Evolutionary conservation across 2,888 invertebrate species (phyloP), one percentile per base, ranked within the genome.

Genomic region (Leucophenga maculata): DNA sequence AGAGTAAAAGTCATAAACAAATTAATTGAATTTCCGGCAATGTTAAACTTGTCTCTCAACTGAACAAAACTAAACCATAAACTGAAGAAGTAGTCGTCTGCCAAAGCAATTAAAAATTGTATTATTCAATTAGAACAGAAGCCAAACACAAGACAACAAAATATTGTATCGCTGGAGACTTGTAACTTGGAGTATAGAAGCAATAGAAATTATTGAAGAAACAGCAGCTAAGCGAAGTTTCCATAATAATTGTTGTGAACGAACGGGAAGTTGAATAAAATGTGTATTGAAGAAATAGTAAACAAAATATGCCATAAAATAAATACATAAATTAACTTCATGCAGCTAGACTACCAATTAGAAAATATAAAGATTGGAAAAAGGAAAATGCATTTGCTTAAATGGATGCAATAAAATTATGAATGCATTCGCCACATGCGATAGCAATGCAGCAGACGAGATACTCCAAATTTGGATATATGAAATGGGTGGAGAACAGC

Each of bases 121-220:
- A 78, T 80, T 80, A 80, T 82, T 82, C 79, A 77, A 82, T 80
- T 80, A 80, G 55, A 67, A 67, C 66, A 62, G 67, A 67, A 65
- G 54, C 39, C 54, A 69, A 64, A 65, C 54, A 67, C 62, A 67
- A 26, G 31, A 39, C 18, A 48, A 48, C 20, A 68, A 68, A 20
- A 55, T 16, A 48, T 31, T 64, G 18, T 50, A 54, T 22, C n/a
- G n/a, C n/a, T n/a, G n/a, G n/a, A n/a, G n/a, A n/a, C n/a, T n/a
- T n/a, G n/a, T n/a, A n/a, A n/a, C n/a, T n/a, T n/a, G n/a, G n/a
- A n/a, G n/a, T n/a, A n/a, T n/a, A 32, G 39, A 8, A 39, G 39
- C 39, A 39, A 39, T 39, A 39, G 39, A 54, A 54, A 8, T 18
- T 54, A 14, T 39, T 39, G 11, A 39, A 39, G 39, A 39, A 39